phyloP scores from a whole-genome alignment of 1,140 invertebrate species.

The Drosophila oshimai region DNA sequence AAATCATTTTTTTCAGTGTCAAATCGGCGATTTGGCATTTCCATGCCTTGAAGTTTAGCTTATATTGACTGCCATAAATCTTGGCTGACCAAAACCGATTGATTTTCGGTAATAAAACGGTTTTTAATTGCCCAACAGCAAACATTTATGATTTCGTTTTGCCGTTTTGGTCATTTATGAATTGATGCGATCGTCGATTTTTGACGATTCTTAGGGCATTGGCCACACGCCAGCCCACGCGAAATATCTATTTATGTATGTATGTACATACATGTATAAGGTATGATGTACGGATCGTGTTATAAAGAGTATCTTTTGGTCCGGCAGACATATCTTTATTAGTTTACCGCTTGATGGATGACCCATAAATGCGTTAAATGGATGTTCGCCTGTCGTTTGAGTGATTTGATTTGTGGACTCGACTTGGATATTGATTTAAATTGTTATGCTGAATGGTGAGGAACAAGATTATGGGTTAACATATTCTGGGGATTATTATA shows the following conservation, averaged over 20 bases:
- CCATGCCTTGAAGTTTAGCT: conserved; percentile 2
- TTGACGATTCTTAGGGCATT: conserved; percentile 40
- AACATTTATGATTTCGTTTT: conserved; percentile 16
- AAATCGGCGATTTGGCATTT: conserved; percentile 12
- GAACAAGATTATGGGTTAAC: not conserved
- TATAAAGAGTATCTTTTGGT: conserved; percentile 14
- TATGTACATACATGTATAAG: conserved; percentile 28
- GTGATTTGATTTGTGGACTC: conserved; percentile 14
- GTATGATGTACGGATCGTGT: not conserved
- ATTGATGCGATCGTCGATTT: conserved; percentile 9
- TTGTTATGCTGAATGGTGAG: not conserved
- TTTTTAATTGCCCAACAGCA: conserved; percentile 26
- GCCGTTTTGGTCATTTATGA: conserved; percentile 12
- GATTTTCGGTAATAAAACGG: conserved; percentile 40
- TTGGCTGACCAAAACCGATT: not conserved
- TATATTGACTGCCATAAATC: conserved; percentile 21
- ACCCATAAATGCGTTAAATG: conserved; percentile 27
- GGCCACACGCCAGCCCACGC: conserved; percentile 60
- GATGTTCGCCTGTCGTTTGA: conserved; percentile 1
- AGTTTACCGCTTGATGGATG: conserved; percentile 9
- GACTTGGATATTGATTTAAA: not conserved
- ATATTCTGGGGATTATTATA: no score
- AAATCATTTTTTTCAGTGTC: not conserved
- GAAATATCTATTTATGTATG: no score
- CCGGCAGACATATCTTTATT: not conserved